Conservation (phyloP, 1,140 invertebrate genomes). For the Heliconius congener region DNA sequence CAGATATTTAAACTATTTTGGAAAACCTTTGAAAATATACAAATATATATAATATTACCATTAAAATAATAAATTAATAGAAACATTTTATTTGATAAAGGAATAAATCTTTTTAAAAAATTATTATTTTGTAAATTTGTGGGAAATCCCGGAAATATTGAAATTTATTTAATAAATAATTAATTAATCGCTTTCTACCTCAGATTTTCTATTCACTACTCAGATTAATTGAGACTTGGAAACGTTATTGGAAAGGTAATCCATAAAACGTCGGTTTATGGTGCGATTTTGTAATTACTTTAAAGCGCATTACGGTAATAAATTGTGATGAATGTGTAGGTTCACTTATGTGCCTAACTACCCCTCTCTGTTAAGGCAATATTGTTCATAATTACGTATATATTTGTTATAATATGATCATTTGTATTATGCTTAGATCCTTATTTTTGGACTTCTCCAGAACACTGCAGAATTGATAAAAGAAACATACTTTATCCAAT, state of each 20-base stretch:
- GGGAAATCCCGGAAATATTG: neutral
- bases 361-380: neutral
- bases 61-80: no score
- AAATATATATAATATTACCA: no score
- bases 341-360: neutral
- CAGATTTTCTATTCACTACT: slow-evolving; percentile 46
- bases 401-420: no score
- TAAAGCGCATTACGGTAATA: neutral
- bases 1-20: no score
- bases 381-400: no score
- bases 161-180: slow-evolving; percentile 19
- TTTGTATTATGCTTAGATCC: no score
- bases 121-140: neutral
- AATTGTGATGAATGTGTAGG: slow-evolving; percentile 8
- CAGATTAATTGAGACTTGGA: slow-evolving; percentile 33
- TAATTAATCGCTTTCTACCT: slow-evolving; percentile 36
- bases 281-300: slow-evolving; percentile 12
- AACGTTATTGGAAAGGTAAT: slow-evolving; percentile 21
- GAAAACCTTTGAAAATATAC: no score
- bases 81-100: no score
- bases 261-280: neutral
- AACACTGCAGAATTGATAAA: no score
- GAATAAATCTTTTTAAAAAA: no score
- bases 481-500: no score
- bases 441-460: no score